Conservation (phyloP, 2,888 invertebrate genomes). For the Mechanitis mazaeus region DNA sequence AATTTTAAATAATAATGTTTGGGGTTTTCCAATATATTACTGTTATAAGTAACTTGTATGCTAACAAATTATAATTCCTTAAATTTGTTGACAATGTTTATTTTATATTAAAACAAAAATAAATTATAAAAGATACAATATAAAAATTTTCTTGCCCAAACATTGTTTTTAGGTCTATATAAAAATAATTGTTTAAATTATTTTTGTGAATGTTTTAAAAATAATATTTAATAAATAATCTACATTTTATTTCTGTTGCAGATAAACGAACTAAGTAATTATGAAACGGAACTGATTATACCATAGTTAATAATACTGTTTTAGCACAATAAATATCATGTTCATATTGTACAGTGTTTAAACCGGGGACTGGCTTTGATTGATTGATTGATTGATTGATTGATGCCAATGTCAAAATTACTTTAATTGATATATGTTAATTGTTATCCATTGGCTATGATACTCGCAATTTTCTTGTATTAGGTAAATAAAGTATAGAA, state of each 20-base stretch:
- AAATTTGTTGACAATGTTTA: too few relatives aligned
- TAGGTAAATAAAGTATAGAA: slow-evolving; percentile 2
- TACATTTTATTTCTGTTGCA: slow-evolving; percentile 34
- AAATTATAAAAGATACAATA: not conserved
- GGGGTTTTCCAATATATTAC: too few relatives aligned
- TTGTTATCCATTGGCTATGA: not conserved
- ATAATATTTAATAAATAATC: not conserved
- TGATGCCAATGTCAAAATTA: not conserved
- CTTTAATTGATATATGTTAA: not conserved
- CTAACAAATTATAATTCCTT: too few relatives aligned
- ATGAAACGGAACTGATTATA: slow-evolving; percentile 41
- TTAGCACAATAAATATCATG: slow-evolving; percentile 13
- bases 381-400: slow-evolving; percentile 1
- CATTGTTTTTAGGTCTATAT: too few relatives aligned
- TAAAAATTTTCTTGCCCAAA: not conserved
- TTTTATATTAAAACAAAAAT: too few relatives aligned
- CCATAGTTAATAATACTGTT: slow-evolving; percentile 31
- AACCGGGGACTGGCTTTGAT: not conserved
- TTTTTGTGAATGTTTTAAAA: not conserved
- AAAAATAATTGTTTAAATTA: too few relatives aligned
- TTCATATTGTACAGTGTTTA: slow-evolving; percentile 14
- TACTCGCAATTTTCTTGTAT: slow-evolving; percentile 3
- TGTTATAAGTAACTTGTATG: too few relatives aligned
- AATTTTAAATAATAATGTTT: too few relatives aligned
- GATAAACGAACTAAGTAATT: slow-evolving; percentile 42